phyloP scores from a whole-genome alignment of 2,888 invertebrate genomes.

The Scaptomyza cyrtandrae region DNA sequence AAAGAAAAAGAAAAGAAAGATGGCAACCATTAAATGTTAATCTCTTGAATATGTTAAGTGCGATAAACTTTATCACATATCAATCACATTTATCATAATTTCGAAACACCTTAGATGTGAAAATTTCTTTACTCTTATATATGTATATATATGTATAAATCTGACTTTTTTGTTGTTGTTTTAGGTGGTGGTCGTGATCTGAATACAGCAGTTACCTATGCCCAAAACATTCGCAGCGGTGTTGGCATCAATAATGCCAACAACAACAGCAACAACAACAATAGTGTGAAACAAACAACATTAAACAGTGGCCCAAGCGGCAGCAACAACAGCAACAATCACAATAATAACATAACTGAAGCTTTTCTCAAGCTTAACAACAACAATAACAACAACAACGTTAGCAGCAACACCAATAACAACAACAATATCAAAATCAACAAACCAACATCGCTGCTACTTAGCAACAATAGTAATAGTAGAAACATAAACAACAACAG shows the following conservation, averaged over 20 bases:
- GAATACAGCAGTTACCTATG: conserved; percentile 90
- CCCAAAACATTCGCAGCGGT: conserved; percentile 85
- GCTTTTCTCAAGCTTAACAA: conserved; percentile 40
- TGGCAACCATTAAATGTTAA: too few relatives aligned
- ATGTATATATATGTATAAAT: too few relatives aligned
- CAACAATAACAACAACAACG: conserved; percentile 45
- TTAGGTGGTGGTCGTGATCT: conserved; percentile 94
- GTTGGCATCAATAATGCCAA: conserved; percentile 65
- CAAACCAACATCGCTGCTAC: conserved; percentile 38
- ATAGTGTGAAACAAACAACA: not conserved
- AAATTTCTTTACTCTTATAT: too few relatives aligned
- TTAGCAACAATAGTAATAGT: conserved; percentile 49
- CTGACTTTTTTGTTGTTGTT: conserved; percentile 38
- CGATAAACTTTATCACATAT: too few relatives aligned
- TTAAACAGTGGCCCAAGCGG: conserved; percentile 18
- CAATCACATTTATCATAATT: too few relatives aligned
- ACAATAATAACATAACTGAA: conserved; percentile 66
- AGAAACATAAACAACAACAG: conserved; percentile 26
- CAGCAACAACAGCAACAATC: conserved; percentile 48
- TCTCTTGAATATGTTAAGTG: too few relatives aligned
- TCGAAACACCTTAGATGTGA: too few relatives aligned
- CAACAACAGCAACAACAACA: conserved; percentile 1
- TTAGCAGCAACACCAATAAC: conserved; percentile 63
- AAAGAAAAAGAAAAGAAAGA: too few relatives aligned
- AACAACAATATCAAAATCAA: conserved; percentile 45